phyloP scores from a whole-genome alignment of 2,797 vertebrate species.

The Caiman crocodilus region DNA sequence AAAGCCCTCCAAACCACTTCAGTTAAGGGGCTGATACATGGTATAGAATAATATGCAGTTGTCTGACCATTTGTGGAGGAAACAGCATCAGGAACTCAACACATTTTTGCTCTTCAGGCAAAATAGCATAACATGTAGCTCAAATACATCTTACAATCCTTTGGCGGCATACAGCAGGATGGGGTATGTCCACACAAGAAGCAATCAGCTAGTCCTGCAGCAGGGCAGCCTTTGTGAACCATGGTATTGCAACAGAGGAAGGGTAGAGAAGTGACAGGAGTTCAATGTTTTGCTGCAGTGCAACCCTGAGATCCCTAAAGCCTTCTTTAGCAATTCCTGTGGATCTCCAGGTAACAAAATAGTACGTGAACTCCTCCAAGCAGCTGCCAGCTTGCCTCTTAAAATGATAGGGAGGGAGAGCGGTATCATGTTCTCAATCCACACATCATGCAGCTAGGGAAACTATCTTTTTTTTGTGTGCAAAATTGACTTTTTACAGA shows the following conservation, averaged over 20 bases:
- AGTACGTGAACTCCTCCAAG: background rate
- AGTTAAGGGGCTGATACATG: background rate
- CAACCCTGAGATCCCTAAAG: background rate
- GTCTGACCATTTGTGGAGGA: background rate
- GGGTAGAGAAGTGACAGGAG: background rate
- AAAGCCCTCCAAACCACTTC: background rate
- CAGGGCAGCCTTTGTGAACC: background rate
- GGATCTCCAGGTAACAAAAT: background rate
- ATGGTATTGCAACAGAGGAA: background rate
- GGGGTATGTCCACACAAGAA: background rate
- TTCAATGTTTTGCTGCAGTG: background rate
- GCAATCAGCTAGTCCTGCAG: background rate
- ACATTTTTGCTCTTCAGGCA: background rate
- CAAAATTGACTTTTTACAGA: conserved; percentile 48
- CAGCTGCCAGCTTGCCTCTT: background rate
- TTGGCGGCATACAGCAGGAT: background rate
- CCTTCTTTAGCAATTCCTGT: background rate
- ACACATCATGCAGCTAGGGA: background rate
- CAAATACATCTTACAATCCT: background rate
- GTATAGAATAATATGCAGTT: background rate
- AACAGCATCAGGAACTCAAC: background rate
- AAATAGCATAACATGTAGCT: background rate
- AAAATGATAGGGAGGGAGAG: background rate
- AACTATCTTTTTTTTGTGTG: conserved; percentile 30
- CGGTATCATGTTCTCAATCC: background rate